Percentiles rank a stretch among this genome's conserved stretches.
phyloP scores from a whole-genome alignment of 2,113 vertebrate genomes.

The Cyanistes caeruleus region DNA sequence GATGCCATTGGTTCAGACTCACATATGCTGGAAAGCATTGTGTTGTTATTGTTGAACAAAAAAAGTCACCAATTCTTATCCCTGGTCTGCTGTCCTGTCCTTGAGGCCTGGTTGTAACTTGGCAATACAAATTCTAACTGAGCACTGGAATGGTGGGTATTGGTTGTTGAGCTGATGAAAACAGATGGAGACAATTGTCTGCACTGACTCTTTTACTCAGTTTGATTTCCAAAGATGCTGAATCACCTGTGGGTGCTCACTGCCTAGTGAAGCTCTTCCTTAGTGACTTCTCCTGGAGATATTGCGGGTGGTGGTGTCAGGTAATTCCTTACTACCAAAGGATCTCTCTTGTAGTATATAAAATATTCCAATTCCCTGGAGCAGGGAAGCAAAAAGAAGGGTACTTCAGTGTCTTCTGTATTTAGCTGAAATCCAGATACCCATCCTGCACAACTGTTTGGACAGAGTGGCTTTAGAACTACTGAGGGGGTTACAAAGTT shows the following conservation, averaged over 20 bases:
- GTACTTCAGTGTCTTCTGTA: not conserved
- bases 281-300: not conserved
- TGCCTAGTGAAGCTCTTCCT: not conserved
- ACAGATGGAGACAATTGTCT: not conserved
- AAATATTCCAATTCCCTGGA: not conserved
- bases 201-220: not conserved
- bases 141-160: not conserved
- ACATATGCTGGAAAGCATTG: fast-evolving
- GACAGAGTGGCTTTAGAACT: not conserved
- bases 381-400: not conserved
- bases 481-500: not conserved
- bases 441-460: not conserved
- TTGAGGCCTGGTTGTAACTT: not conserved
- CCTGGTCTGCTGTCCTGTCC: not conserved
- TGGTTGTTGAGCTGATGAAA: not conserved
- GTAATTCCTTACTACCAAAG: not conserved
- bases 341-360: not conserved
- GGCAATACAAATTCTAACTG: not conserved
- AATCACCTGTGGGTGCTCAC: not conserved
- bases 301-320: not conserved
- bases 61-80: not conserved
- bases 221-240: not conserved
- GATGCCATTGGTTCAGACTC: not conserved
- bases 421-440: not conserved
- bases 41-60: not conserved